Percentiles rank a stretch among this genome's conserved stretches.
Evolutionary conservation across 1,140 invertebrate species (phyloP).

Genomic region (Papilio glaucus): DNA sequence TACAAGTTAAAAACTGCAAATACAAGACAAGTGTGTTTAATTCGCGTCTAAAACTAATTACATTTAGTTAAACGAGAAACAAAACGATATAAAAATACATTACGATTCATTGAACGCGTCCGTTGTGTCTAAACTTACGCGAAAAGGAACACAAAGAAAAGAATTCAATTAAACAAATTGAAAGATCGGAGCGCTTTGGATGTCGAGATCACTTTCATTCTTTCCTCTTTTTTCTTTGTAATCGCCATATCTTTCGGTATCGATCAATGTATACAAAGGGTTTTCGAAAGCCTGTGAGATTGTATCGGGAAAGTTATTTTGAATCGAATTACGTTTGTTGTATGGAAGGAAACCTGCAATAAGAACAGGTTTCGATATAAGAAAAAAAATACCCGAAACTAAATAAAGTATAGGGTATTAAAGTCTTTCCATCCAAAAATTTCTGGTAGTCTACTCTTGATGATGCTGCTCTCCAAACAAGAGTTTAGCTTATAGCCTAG

Average conservation of each 20-base stretch:
- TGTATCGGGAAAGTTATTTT: constrained; percentile 49
- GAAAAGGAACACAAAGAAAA: constrained; percentile 65
- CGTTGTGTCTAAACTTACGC: constrained; percentile 54
- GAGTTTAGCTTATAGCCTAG: too few species aligned
- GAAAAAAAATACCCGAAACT: neutral
- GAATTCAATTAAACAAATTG: constrained; percentile 80
- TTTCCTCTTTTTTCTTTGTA: constrained; percentile 65
- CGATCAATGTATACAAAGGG: constrained; percentile 55
- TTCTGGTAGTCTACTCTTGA: too few species aligned
- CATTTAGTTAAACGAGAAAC: neutral
- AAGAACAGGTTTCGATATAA: neutral
- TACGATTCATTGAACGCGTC: constrained; percentile 66
- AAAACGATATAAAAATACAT: constrained; percentile 59
- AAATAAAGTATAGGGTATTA: neutral
- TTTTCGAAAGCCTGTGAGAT: constrained; percentile 55
- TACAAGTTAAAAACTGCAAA: neutral
- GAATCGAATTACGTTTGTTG: constrained; percentile 52
- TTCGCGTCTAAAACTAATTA: constrained; percentile 11
- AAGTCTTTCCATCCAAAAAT: neutral
- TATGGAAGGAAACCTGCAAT: constrained; percentile 6
- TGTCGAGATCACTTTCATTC: constrained; percentile 56
- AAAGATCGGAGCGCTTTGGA: constrained; percentile 59
- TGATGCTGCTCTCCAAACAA: too few species aligned
- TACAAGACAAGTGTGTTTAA: neutral
- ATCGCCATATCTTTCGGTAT: constrained; percentile 64